A percentile compares a stretch with the other conserved stretches of the same genome.
Evolutionary conservation across 2,888 invertebrate genomes (phyloP).

Genomic region (Hofmannophila pseudospretella): DNA sequence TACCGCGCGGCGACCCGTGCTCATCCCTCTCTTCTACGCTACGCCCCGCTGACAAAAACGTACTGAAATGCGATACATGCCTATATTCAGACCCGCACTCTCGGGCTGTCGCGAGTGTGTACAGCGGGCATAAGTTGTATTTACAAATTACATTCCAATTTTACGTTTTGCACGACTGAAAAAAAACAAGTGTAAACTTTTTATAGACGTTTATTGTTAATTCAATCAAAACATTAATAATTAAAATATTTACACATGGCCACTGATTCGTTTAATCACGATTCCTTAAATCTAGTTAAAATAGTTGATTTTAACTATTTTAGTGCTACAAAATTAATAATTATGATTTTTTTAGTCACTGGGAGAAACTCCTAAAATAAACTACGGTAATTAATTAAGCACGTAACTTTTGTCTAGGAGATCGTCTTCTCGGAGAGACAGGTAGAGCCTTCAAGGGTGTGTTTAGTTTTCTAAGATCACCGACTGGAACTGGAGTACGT

Average conservation of each 20-base stretch:
- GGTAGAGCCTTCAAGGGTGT: slow-evolving; percentile 79
- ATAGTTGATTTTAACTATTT: slow-evolving; percentile 16
- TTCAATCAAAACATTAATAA: slow-evolving; percentile 5
- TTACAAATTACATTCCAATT: too few relatives aligned
- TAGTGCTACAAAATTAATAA: slow-evolving; percentile 13
- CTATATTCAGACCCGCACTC: too few relatives aligned
- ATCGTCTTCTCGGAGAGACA: slow-evolving; percentile 60
- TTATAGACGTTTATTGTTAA: not conserved
- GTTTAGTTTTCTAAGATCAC: slow-evolving; percentile 64
- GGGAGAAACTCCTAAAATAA: not conserved
- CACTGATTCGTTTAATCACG: slow-evolving; percentile 24
- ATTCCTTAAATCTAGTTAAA: not conserved
- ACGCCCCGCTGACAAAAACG: too few relatives aligned
- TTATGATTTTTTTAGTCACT: not conserved
- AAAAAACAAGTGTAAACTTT: slow-evolving; percentile 10
- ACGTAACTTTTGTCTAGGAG: slow-evolving; percentile 54
- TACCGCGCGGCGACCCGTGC: too few relatives aligned
- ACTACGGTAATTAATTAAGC: slow-evolving; percentile 25
- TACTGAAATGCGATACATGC: too few relatives aligned
- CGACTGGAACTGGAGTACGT: slow-evolving; percentile 57
- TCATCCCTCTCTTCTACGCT: too few relatives aligned
- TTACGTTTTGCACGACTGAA: too few relatives aligned
- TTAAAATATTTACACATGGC: slow-evolving; percentile 50
- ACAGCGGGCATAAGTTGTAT: too few relatives aligned
- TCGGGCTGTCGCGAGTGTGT: too few relatives aligned